Evolutionary conservation across 2,888 invertebrate genomes (phyloP).

Genomic region (Plebejus melissa): DNA sequence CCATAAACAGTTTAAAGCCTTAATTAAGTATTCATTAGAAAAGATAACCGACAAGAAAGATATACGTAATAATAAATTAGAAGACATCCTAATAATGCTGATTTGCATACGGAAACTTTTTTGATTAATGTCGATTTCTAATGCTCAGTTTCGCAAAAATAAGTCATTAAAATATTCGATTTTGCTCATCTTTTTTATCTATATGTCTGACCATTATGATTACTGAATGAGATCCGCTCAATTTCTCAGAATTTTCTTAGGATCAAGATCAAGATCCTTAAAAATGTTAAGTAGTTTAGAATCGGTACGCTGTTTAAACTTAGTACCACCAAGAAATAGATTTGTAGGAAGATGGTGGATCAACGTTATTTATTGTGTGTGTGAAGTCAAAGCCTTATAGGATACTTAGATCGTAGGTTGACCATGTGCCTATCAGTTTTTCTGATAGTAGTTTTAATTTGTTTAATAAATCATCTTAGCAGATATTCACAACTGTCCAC

Average conservation of each 20-base stretch:
- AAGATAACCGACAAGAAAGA: neutral
- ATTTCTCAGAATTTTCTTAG: no score
- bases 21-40: conserved; percentile 21
- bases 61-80: conserved; percentile 4
- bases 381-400: no score
- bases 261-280: no score
- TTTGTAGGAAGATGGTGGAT: no score
- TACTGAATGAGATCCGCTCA: neutral
- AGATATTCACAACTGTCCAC: no score
- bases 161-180: neutral
- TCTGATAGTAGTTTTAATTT: neutral
- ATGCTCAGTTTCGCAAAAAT: neutral
- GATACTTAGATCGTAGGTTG: no score
- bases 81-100: neutral
- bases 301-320: no score
- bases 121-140: conserved; percentile 7
- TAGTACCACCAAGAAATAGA: no score
- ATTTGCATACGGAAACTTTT: conserved; percentile 5
- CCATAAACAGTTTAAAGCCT: conserved; percentile 24
- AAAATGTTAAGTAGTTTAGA: no score
- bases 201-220: neutral
- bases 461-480: no score
- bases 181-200: neutral
- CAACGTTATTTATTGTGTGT: no score
- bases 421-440: neutral